A percentile compares a stretch with the other conserved stretches of the same genome.
phyloP scores from a whole-genome alignment of 1,140 invertebrate species.

The Apis dorsata region DNA sequence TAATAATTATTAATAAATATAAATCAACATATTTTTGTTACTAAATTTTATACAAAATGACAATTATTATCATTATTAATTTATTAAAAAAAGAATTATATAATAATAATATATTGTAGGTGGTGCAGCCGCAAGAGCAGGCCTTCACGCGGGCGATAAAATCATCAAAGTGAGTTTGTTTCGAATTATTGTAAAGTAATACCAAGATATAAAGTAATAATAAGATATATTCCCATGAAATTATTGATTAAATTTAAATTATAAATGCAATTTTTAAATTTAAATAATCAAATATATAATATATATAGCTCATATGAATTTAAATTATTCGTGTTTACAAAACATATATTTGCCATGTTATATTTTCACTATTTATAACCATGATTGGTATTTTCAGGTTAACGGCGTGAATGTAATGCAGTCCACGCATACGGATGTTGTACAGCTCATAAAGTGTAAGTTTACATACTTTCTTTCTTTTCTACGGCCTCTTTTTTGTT shows the following conservation, averaged over 20 bases:
- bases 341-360: background rate
- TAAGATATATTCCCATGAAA: background rate
- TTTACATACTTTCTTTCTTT: constrained; percentile 63
- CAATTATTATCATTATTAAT: background rate
- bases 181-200: constrained; percentile 30
- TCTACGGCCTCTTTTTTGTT: constrained; percentile 42
- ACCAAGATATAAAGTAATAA: background rate
- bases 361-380: constrained; percentile 29
- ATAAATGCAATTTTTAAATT: background rate
- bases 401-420: constrained; percentile 95
- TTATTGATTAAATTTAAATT: background rate
- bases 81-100: constrained; percentile 2
- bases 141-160: constrained; percentile 94
- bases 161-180: constrained; percentile 90
- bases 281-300: background rate
- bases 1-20: no score
- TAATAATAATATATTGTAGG: constrained; percentile 81
- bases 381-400: constrained; percentile 82
- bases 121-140: constrained; percentile 95
- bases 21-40: no score
- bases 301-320: background rate
- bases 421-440: constrained; percentile 95
- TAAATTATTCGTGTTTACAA: background rate
- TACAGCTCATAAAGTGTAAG: constrained; percentile 95
- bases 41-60: background rate